Evolutionary conservation across 92 coral and sea anemone genomes (phyloP).

Genomic region (Hydrozoanthus gracilis): DNA sequence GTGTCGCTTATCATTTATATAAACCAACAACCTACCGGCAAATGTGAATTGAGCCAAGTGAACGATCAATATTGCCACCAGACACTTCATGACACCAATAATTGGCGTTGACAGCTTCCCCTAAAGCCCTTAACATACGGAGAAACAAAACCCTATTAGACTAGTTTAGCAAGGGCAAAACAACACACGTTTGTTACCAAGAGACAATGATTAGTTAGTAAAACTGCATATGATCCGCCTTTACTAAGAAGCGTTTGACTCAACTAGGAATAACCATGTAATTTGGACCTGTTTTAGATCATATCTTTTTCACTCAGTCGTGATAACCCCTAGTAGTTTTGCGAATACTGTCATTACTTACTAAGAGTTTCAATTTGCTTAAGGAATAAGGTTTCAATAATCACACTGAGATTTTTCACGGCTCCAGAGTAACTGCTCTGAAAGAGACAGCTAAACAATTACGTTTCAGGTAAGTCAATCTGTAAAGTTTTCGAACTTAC

Average conservation of each 20-base stretch:
- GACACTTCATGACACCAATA: constrained; percentile 18
- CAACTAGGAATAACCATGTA: background rate
- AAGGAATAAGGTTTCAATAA: no score
- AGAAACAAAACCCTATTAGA: background rate
- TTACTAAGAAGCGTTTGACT: no score
- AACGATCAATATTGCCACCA: constrained; percentile 23
- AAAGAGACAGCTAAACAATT: no score
- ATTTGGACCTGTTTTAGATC: background rate
- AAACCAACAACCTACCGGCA: constrained; percentile 28
- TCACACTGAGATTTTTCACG: no score
- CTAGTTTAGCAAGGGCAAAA: background rate
- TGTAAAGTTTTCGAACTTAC: no score
- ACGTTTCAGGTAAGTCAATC: no score
- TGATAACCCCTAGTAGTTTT: background rate
- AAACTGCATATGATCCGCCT: no score
- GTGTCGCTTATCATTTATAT: background rate
- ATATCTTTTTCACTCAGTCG: background rate
- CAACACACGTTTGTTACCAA: no score
- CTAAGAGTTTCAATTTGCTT: no score
- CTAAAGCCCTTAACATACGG: background rate
- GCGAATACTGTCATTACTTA: no score
- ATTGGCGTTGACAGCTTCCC: background rate
- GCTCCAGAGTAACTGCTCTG: no score
- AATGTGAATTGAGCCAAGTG: constrained; percentile 17
- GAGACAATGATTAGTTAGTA: no score